phyloP scores from a whole-genome alignment of 2,113 vertebrate genomes.

The Hemichromis elongatus region DNA sequence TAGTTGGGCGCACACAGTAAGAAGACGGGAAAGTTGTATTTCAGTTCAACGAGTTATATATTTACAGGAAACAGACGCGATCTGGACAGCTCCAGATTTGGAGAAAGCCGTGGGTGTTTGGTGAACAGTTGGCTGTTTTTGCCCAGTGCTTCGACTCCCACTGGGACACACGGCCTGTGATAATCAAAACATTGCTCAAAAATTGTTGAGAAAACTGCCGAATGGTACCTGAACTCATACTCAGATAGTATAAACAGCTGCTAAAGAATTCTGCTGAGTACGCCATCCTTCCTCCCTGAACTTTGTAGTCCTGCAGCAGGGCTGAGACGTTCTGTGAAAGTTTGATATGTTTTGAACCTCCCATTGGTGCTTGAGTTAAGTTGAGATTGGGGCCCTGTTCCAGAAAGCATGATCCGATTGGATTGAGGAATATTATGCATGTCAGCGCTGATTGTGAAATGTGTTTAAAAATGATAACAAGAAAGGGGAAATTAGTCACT shows the following conservation, averaged over 20 bases:
- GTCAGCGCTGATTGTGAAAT: background rate
- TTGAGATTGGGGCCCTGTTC: background rate
- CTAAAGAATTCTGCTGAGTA: background rate
- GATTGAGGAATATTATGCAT: background rate
- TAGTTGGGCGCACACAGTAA: background rate
- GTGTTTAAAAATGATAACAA: background rate
- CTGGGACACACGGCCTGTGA: background rate
- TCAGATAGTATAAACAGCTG: background rate
- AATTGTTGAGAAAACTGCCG: background rate
- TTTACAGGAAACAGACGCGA: slow-evolving; percentile 14
- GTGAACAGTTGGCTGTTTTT: slow-evolving; percentile 20
- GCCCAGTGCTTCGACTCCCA: slow-evolving; percentile 8
- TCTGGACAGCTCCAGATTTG: background rate
- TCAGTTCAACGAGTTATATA: background rate
- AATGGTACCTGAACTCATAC: background rate
- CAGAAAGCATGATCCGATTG: background rate
- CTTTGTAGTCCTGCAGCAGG: background rate
- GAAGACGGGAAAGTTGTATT: background rate
- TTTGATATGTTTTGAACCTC: background rate
- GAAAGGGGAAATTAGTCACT: background rate
- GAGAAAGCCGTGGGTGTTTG: slow-evolving; percentile 27
- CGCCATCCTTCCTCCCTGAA: background rate
- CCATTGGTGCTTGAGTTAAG: background rate
- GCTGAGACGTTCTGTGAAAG: background rate
- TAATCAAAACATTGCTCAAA: background rate